These are phyloP conservation scores for Streblospio benedicti DNA, from an alignment of 1,140 invertebrate genomes.

Conservation along the genomic window DNA sequence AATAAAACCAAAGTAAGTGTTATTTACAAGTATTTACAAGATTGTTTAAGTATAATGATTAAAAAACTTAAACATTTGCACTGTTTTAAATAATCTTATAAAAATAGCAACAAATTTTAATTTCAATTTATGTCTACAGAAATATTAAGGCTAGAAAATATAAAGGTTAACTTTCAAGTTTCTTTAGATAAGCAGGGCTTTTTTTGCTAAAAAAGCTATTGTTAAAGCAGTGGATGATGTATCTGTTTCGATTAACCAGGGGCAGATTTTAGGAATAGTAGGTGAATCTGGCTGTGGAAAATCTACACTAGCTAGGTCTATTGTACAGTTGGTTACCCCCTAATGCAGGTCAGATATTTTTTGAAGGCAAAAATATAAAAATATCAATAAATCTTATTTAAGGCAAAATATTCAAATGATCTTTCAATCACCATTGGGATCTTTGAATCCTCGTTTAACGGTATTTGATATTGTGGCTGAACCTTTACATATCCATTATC, in stretches of 20 bases:
- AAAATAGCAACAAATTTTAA: too few relatives aligned
- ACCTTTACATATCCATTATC: not conserved
- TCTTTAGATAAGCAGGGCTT: not conserved
- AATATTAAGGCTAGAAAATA: not conserved
- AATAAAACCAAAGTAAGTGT: too few relatives aligned
- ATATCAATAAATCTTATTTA: not conserved
- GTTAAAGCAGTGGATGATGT: constrained; percentile 71
- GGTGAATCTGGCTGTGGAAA: constrained; percentile 31
- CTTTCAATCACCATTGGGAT: constrained; percentile 9
- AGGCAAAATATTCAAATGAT: constrained; percentile 8
- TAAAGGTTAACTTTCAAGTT: not conserved
- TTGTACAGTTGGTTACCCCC: constrained; percentile 4
- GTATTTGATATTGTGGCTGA: not conserved
- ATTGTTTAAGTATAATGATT: too few relatives aligned
- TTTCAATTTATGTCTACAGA: too few relatives aligned
- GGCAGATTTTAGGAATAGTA: constrained; percentile 80
- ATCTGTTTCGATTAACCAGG: too few relatives aligned
- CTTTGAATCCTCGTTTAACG: constrained; percentile 6
- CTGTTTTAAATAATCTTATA: too few relatives aligned
- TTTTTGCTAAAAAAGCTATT: constrained; percentile 55
- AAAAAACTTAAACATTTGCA: too few relatives aligned
- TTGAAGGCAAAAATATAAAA: constrained; percentile 8
- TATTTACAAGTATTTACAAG: too few relatives aligned
- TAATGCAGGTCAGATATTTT: not conserved
- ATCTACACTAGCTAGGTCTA: not conserved